Conservation (phyloP, 2,797 vertebrate species). For the Pseudocheirus occidentalis region DNA sequence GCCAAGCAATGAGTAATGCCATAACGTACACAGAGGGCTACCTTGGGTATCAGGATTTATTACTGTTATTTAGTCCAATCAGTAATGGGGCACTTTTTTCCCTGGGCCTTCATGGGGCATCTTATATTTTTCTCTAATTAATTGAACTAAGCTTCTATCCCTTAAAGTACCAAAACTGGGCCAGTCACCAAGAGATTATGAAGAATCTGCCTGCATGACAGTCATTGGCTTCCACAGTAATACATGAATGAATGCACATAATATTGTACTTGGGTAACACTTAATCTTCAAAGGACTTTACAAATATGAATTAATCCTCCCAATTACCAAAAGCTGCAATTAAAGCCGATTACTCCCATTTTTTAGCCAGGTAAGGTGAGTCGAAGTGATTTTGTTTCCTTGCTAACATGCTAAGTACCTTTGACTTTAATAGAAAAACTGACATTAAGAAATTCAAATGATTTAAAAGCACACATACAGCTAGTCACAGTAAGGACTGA, state of each 20-base stretch:
- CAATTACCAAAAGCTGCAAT: constrained; percentile 22
- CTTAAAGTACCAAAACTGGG: constrained; percentile 30
- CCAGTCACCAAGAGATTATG: not conserved
- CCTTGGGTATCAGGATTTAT: not conserved
- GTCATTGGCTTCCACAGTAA: not conserved
- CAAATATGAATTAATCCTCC: constrained; percentile 36
- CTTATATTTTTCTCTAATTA: constrained; percentile 55
- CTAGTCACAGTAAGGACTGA: not conserved
- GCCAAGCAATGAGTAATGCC: not conserved
- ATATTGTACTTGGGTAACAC: constrained; percentile 13
- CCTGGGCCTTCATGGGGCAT: not conserved
- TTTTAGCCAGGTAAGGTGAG: constrained; percentile 30
- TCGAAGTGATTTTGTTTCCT: constrained; percentile 17
- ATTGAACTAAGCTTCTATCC: constrained; percentile 28
- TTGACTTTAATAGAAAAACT: constrained; percentile 28
- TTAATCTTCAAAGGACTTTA: constrained; percentile 49
- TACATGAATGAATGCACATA: constrained; percentile 42
- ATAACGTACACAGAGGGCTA: not conserved
- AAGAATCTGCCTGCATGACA: constrained; percentile 23
- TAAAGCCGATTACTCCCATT: constrained; percentile 38
- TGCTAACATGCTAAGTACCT: constrained; percentile 21
- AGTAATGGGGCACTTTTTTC: not conserved
- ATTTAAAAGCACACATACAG: constrained; percentile 37
- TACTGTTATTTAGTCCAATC: not conserved
- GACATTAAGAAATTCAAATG: not conserved